Evolutionary conservation across 2,113 vertebrate species (phyloP).

Genomic region (Pipa parva): DNA sequence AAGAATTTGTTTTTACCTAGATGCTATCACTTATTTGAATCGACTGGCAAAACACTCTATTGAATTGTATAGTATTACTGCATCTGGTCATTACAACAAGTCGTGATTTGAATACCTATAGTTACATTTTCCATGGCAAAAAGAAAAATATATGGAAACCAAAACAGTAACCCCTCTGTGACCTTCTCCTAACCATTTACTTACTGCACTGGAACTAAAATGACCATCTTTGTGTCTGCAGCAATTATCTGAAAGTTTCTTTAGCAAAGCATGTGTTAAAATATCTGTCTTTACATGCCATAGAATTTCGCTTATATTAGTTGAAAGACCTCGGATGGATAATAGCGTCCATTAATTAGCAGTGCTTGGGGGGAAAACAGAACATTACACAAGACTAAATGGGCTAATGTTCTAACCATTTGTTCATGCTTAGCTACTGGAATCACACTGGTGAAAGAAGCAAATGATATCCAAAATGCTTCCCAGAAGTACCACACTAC

Average conservation of each 20-base stretch:
- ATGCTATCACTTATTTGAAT: background rate
- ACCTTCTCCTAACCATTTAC: slow-evolving; percentile 16
- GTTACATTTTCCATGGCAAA: background rate
- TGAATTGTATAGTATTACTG: background rate
- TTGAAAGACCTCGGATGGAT: slow-evolving; percentile 31
- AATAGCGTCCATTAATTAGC: slow-evolving; percentile 37
- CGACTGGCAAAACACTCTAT: background rate
- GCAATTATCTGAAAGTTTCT: slow-evolving; percentile 34
- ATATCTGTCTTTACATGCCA: background rate
- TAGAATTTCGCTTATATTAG: slow-evolving; percentile 23
- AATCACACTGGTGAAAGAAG: background rate
- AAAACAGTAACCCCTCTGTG: slow-evolving; percentile 15
- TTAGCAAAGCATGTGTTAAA: slow-evolving; percentile 10
- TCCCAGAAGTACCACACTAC: slow-evolving; percentile 11
- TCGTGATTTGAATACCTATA: background rate
- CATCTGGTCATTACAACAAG: background rate
- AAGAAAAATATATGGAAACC: slow-evolving; percentile 2
- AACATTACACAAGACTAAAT: slow-evolving; percentile 14
- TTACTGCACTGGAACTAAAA: slow-evolving; percentile 17
- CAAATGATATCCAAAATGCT: background rate
- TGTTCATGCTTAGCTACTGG: background rate
- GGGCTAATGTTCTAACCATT: slow-evolving; percentile 18
- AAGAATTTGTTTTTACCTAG: too few species aligned
- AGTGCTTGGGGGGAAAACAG: slow-evolving; percentile 7
- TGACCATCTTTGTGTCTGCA: slow-evolving; percentile 13